Percentiles rank a stretch among this genome's conserved stretches.
These are phyloP conservation scores for Meandrusa payeni DNA, from an alignment of 2,888 invertebrate species.

Conservation along the genomic window DNA sequence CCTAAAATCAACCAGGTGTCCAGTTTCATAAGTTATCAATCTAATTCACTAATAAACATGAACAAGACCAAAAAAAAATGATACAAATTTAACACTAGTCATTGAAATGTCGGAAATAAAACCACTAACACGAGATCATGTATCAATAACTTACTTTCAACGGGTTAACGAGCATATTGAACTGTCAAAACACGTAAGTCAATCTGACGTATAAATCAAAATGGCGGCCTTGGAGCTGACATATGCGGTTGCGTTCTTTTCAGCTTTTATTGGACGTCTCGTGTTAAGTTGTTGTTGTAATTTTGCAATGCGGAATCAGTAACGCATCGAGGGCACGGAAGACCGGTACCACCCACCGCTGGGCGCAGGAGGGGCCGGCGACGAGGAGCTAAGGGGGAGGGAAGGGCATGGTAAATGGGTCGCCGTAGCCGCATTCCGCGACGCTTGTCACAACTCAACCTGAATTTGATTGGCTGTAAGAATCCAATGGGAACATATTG, in stretches of 20 bases:
- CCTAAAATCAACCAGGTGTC: too few species aligned
- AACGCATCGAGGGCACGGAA: conserved; percentile 64
- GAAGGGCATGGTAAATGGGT: conserved; percentile 60
- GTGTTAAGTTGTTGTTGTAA: conserved; percentile 19
- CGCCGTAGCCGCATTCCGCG: conserved; percentile 64
- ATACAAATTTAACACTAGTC: conserved; percentile 1
- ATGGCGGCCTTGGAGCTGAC: conserved; percentile 21
- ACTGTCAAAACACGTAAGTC: conserved; percentile 31
- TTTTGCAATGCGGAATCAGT: conserved; percentile 61
- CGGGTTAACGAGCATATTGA: conserved; percentile 24
- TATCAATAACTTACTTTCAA: conserved; percentile 18
- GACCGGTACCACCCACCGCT: conserved; percentile 48
- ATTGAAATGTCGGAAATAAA: conserved; percentile 10
- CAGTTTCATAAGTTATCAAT: too few species aligned
- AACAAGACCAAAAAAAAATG: too few species aligned
- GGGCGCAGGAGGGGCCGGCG: conserved; percentile 34
- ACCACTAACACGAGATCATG: not conserved
- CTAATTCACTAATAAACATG: too few species aligned
- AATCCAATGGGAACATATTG: conserved; percentile 10
- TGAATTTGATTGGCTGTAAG: conserved; percentile 30
- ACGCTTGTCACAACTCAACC: conserved; percentile 59
- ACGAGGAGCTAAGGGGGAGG: conserved; percentile 26
- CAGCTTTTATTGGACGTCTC: conserved; percentile 12
- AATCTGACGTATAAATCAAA: conserved; percentile 29
- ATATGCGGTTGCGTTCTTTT: conserved; percentile 12